Evolutionary conservation across 2,113 vertebrate species (phyloP).

Genomic region (Oxyura jamaicensis): DNA sequence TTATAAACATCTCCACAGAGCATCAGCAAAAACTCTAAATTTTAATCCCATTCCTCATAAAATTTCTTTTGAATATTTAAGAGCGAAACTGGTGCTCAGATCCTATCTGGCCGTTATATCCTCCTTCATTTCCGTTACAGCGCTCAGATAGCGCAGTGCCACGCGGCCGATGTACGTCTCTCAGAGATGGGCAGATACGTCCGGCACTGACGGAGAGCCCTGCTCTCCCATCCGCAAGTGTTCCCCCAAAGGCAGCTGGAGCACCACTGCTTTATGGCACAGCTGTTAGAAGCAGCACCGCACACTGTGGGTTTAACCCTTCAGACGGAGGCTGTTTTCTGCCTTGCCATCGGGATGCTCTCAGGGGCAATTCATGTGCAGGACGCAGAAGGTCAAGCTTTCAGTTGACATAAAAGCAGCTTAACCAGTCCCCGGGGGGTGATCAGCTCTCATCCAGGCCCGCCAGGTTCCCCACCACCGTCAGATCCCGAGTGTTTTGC

Average conservation of each 20-base stretch:
- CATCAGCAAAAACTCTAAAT: conserved; percentile 14
- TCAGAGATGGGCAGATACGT: conserved; percentile 12
- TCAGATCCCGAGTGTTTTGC: neutral
- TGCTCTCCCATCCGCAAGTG: neutral
- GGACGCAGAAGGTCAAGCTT: neutral
- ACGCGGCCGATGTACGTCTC: neutral
- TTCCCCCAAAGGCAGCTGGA: neutral
- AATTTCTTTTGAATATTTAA: conserved; percentile 60
- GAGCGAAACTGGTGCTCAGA: neutral
- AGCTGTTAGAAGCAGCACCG: fast-evolving
- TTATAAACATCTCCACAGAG: neutral
- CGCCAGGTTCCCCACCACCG: neutral
- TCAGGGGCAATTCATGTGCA: fast-evolving
- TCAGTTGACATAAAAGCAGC: neutral
- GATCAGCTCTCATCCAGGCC: neutral
- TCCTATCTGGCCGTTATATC: conserved; percentile 51
- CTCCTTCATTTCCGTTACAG: conserved; percentile 70
- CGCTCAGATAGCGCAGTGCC: neutral
- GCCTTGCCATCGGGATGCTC: fast-evolving
- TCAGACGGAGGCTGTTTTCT: fast-evolving
- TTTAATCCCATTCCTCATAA: conserved; percentile 51
- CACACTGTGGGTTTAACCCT: neutral
- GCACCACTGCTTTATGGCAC: neutral
- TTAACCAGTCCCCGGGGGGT: fast-evolving
- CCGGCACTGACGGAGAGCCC: neutral